phyloP scores from a whole-genome alignment of 2,888 invertebrate species.

The Melanargia galathea region DNA sequence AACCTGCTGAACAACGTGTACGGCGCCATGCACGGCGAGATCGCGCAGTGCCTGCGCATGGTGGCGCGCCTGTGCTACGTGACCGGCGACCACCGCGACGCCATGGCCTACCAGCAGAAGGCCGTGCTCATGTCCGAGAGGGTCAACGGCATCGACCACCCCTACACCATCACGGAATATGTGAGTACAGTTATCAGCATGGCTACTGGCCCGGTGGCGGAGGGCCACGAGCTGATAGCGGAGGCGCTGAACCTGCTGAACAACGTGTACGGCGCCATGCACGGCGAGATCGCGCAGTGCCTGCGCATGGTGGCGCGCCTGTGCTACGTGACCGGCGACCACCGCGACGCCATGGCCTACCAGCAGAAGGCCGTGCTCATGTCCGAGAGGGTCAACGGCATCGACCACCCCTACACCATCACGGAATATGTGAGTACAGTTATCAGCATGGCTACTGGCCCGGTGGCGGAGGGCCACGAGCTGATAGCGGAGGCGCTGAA shows the following conservation, averaged over 20 bases:
- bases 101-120: constrained; percentile 98
- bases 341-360: constrained; percentile 96
- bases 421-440: constrained; percentile 95
- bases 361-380: constrained; percentile 99
- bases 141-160: constrained; percentile 98
- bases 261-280: constrained; percentile 99
- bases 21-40: constrained; percentile 99
- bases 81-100: constrained; percentile 97
- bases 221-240: constrained; percentile 97
- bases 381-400: constrained; percentile 98
- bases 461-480: constrained; percentile 97
- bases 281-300: constrained; percentile 98
- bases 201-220: constrained; percentile 95
- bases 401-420: constrained; percentile 99
- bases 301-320: constrained; percentile 96
- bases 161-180: constrained; percentile 99
- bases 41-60: constrained; percentile 97
- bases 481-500: constrained; percentile 97
- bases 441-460: too few species aligned
- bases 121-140: constrained; percentile 99
- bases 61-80: constrained; percentile 98
- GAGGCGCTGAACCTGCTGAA: constrained; percentile 97
- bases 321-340: constrained; percentile 98
- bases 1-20: constrained; percentile 98
- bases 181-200: constrained; percentile 86